Conservation (phyloP, 1,140 invertebrate species). For the Akabosia matsudoensis region DNA sequence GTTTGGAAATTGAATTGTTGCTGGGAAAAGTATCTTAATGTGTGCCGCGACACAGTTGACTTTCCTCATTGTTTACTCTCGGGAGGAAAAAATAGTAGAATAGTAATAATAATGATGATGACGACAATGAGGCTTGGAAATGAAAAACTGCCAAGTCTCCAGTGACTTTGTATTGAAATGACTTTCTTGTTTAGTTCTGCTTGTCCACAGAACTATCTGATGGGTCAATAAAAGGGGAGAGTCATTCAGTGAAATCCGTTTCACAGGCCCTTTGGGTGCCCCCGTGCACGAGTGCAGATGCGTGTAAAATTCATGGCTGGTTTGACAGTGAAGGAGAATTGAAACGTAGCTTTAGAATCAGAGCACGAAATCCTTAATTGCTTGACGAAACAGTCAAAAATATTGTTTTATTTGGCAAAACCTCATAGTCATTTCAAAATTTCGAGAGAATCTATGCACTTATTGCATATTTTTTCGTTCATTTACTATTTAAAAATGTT, state of each 20-base stretch:
- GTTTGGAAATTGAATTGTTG: not conserved
- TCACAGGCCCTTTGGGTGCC: slow-evolving; percentile 23
- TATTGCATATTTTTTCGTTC: too few species aligned
- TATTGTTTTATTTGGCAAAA: too few species aligned
- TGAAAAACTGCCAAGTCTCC: too few species aligned
- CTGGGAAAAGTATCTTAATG: not conserved
- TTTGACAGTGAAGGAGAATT: not conserved
- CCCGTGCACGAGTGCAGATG: slow-evolving; percentile 12
- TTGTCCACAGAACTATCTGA: slow-evolving; percentile 16
- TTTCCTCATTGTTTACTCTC: slow-evolving; percentile 14
- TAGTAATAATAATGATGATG: slow-evolving; percentile 19
- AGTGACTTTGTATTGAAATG: slow-evolving; percentile 1
- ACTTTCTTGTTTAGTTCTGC: slow-evolving; percentile 17
- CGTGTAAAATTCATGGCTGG: slow-evolving; percentile 8
- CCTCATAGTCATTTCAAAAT: too few species aligned
- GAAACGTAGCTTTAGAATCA: too few species aligned
- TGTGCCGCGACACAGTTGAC: not conserved
- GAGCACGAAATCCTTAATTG: too few species aligned
- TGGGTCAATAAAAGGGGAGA: slow-evolving; percentile 1
- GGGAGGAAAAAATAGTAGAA: not conserved
- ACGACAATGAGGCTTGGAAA: too few species aligned
- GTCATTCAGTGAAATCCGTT: not conserved
- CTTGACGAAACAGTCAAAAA: too few species aligned
- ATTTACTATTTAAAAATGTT: too few species aligned
- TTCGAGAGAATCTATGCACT: too few species aligned